These are phyloP conservation scores for Caenorhabditis imperialis DNA, from an alignment of 2,888 invertebrate genomes.

Conservation along the genomic window DNA sequence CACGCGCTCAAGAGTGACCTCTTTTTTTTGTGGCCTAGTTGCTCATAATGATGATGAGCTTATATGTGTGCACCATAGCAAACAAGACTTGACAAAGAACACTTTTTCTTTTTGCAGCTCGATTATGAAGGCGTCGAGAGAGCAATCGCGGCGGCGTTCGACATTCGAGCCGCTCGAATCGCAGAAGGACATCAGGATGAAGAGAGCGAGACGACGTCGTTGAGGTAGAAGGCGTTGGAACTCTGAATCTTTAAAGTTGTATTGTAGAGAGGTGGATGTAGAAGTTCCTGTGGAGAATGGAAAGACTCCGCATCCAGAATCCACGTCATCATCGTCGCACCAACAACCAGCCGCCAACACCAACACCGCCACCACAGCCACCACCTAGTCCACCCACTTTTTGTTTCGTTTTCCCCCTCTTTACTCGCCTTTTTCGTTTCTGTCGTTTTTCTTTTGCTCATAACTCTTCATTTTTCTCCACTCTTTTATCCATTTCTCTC, in stretches of 20 bases:
- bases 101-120: slow-evolving; percentile 34
- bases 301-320: neutral
- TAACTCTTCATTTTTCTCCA: no score
- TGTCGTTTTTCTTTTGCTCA: no score
- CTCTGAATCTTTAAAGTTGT: no score
- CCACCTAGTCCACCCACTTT: no score
- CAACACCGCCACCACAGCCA: neutral
- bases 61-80: slow-evolving; percentile 1
- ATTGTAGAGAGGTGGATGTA: slow-evolving; percentile 9
- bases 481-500: no score
- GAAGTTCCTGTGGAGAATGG: slow-evolving; percentile 1
- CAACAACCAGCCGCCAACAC: slow-evolving; percentile 18
- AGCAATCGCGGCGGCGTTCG: slow-evolving; percentile 51
- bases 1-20: neutral
- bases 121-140: slow-evolving; percentile 49
- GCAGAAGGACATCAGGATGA: slow-evolving; percentile 26
- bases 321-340: neutral
- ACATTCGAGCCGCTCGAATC: slow-evolving; percentile 27
- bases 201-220: slow-evolving; percentile 10
- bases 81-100: slow-evolving; percentile 5
- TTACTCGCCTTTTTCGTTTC: no score
- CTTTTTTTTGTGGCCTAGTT: neutral
- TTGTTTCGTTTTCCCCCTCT: no score
- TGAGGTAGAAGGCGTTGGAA: slow-evolving; percentile 6
- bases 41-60: neutral